Conservation (phyloP, 2,888 invertebrate genomes). For the Watsonalla binaria region DNA sequence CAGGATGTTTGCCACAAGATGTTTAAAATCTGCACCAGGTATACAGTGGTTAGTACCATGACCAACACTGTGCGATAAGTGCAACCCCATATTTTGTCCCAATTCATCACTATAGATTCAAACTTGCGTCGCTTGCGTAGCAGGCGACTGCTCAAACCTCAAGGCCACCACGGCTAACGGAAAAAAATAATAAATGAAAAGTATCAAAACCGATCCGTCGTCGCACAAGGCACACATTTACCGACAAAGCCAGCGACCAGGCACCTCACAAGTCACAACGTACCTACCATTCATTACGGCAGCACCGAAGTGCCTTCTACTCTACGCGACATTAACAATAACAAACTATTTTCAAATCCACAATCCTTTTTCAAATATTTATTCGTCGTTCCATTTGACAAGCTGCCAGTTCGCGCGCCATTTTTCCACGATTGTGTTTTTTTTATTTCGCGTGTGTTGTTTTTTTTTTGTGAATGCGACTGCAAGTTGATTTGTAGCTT, state of each 20-base stretch:
- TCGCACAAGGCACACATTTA: slow-evolving; percentile 67
- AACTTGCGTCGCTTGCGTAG: no score
- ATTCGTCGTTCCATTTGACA: slow-evolving; percentile 20
- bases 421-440: slow-evolving; percentile 33
- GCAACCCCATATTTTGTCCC: no score
- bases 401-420: slow-evolving; percentile 46
- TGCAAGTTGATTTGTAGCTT: slow-evolving; percentile 10
- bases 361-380: slow-evolving; percentile 10
- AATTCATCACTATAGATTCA: no score
- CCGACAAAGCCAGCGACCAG: slow-evolving; percentile 66
- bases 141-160: no score
- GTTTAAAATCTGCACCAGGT: no score
- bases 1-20: no score
- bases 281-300: slow-evolving; percentile 66
- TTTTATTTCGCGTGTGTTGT: slow-evolving; percentile 24
- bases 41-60: no score
- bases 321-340: slow-evolving; percentile 58
- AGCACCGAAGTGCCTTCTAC: slow-evolving; percentile 48
- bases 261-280: slow-evolving; percentile 67
- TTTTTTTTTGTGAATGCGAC: slow-evolving; percentile 19
- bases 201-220: slow-evolving; percentile 50
- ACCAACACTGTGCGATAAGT: no score
- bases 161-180: no score
- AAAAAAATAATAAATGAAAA: slow-evolving; percentile 41
- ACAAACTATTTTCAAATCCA: slow-evolving; percentile 22